Evolutionary conservation across 2,113 vertebrate species (phyloP).

Genomic region (Jaculus jaculus): DNA sequence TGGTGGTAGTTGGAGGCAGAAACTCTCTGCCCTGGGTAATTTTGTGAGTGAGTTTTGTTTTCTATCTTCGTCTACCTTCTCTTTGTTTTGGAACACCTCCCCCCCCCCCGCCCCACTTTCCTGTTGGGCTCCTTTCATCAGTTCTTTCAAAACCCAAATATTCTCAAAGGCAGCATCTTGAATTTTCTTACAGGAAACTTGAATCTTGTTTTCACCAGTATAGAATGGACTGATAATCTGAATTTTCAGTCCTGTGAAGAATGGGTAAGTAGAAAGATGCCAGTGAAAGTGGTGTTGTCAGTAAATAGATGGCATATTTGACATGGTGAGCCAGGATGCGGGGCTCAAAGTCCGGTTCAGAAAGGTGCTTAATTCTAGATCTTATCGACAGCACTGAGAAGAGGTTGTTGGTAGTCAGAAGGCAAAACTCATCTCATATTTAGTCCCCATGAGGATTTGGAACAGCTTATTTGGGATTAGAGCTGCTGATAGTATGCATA

Average conservation of each 20-base stretch:
- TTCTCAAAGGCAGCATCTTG: not conserved
- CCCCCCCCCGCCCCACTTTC: not conserved
- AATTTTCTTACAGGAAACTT: not conserved
- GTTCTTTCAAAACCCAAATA: not conserved
- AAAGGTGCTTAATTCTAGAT: not conserved
- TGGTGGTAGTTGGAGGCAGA: not conserved
- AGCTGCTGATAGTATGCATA: not conserved
- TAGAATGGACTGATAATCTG: not conserved
- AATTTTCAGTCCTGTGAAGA: not conserved
- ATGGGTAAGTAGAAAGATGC: not conserved
- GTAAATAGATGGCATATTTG: not conserved
- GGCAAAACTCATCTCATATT: not conserved
- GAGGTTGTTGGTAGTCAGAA: not conserved
- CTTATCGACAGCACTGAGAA: not conserved
- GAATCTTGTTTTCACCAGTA: not conserved
- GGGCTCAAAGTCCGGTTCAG: not conserved
- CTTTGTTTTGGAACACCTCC: not conserved
- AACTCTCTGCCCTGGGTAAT: not conserved
- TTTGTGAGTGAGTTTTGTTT: not conserved
- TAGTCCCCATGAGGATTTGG: not conserved
- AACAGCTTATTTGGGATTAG: not conserved
- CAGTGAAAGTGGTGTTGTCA: not conserved
- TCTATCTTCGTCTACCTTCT: not conserved
- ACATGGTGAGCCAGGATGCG: not conserved
- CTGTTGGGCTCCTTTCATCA: not conserved